These are phyloP conservation scores for Phyllostomus discolor DNA, from an alignment of 2,113 vertebrate species.

Conservation along the genomic window DNA sequence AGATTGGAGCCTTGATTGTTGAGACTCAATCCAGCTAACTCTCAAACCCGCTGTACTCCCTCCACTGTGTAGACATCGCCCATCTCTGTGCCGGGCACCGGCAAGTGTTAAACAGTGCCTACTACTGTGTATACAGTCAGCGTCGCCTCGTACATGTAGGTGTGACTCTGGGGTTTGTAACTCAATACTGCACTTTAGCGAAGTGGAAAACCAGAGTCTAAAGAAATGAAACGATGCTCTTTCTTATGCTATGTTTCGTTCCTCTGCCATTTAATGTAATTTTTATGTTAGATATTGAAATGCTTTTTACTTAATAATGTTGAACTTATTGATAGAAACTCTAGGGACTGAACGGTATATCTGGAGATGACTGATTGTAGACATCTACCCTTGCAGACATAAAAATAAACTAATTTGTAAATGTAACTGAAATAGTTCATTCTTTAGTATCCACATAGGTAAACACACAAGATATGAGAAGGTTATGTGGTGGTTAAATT, in stretches of 20 bases:
- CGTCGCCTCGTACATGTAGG: background rate
- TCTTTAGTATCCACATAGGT: background rate
- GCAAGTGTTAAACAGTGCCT: background rate
- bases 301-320: background rate
- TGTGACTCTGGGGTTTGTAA: background rate
- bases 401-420: background rate
- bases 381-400: background rate
- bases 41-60: background rate
- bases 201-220: background rate
- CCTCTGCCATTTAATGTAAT: background rate
- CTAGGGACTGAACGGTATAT: background rate
- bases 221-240: background rate
- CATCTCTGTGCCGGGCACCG: background rate
- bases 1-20: background rate
- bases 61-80: background rate
- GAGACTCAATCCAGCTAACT: background rate
- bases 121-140: background rate
- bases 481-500: background rate
- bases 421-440: background rate
- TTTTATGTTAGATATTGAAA: background rate
- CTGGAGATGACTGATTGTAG: background rate
- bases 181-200: background rate
- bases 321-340: background rate
- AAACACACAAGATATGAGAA: background rate
- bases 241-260: background rate